Percentiles rank a stretch among this genome's conserved stretches.
Conservation (phyloP, 2,113 vertebrate genomes). For the Bostrychus sinensis region DNA sequence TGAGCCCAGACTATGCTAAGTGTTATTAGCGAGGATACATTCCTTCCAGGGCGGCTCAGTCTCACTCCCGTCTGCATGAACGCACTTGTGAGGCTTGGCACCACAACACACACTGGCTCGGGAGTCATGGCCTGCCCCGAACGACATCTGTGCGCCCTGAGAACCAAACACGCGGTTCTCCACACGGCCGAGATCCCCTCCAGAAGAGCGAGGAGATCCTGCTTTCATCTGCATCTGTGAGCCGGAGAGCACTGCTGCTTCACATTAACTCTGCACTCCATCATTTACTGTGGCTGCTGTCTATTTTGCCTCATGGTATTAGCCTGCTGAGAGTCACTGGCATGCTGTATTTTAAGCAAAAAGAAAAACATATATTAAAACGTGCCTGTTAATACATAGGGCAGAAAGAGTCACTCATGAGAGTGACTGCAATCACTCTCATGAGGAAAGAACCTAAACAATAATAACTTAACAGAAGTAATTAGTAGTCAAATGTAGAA, state of each 20-base stretch:
- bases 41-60: constrained; percentile 54
- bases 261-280: too few relatives aligned
- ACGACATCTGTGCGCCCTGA: constrained; percentile 65
- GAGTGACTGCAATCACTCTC: too few relatives aligned
- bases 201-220: neutral
- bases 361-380: too few relatives aligned
- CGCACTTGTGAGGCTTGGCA: constrained; percentile 48
- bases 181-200: neutral
- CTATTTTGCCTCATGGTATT: too few relatives aligned
- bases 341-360: too few relatives aligned
- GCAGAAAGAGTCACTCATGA: too few relatives aligned
- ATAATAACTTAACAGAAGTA: too few relatives aligned
- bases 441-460: too few relatives aligned
- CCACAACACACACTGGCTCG: constrained; percentile 49
- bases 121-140: constrained; percentile 45
- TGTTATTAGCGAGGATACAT: constrained; percentile 64
- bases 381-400: too few relatives aligned
- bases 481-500: too few relatives aligned
- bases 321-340: too few relatives aligned
- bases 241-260: constrained; percentile 2
- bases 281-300: neutral
- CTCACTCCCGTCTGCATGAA: constrained; percentile 26
- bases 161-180: constrained; percentile 12
- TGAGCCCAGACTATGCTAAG: constrained; percentile 45
- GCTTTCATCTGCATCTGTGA: constrained; percentile 10